These are phyloP conservation scores for Sminthurinus aureus DNA, from an alignment of 2,888 invertebrate genomes.

Conservation along the genomic window DNA sequence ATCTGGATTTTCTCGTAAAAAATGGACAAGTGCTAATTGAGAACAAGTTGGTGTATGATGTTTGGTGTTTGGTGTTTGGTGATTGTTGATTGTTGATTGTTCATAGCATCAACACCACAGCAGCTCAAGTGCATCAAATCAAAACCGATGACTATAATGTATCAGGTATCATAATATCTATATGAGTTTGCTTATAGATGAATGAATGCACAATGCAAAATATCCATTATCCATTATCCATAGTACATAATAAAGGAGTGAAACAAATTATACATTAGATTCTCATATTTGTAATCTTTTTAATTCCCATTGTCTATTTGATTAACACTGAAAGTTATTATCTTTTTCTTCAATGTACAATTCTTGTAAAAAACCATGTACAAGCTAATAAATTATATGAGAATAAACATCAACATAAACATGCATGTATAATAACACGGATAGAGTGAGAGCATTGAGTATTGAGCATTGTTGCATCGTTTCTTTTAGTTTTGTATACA, in stretches of 20 bases:
- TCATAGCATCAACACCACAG: background rate
- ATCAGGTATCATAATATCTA: too few species aligned
- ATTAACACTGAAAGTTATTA: background rate
- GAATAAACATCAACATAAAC: background rate
- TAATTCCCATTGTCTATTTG: background rate
- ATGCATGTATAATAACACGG: background rate
- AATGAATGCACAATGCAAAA: too few species aligned
- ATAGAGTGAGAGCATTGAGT: too few species aligned
- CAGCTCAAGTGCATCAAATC: background rate
- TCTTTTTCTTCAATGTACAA: background rate
- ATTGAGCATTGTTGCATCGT: too few species aligned
- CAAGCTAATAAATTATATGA: constrained; percentile 15
- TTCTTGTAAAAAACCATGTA: background rate
- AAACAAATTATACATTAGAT: background rate
- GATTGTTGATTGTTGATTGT: too few species aligned
- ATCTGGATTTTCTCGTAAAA: background rate
- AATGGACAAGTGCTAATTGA: background rate
- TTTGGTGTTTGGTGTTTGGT: too few species aligned
- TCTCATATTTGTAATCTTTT: background rate
- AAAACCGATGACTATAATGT: background rate
- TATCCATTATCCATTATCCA: too few species aligned
- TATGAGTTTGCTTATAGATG: too few species aligned
- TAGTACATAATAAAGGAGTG: background rate
- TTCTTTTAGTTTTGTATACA: too few species aligned
- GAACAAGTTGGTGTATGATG: background rate